These are phyloP conservation scores for Ictalurus punctatus DNA, from an alignment of 2,113 vertebrate species.

Conservation along the genomic window DNA sequence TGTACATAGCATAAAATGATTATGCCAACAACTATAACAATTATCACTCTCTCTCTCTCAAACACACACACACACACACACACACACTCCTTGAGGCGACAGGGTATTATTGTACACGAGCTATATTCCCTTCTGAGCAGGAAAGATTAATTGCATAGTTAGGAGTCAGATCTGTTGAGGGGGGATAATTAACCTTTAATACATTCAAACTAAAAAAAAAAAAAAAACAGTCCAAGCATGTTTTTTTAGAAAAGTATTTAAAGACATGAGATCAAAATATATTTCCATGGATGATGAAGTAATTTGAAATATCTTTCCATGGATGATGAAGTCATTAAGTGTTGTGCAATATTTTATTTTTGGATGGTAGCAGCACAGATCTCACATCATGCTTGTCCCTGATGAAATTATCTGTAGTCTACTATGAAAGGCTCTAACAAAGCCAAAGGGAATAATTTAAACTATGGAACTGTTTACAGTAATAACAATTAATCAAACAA, in stretches of 20 bases:
- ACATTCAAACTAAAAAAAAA: constrained; percentile 34
- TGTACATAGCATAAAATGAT: neutral
- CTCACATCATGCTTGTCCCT: constrained; percentile 4
- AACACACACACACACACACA: neutral
- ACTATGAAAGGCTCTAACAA: neutral
- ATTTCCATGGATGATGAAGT: constrained; percentile 39
- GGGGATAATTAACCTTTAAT: constrained; percentile 55
- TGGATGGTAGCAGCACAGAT: neutral
- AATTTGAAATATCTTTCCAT: neutral
- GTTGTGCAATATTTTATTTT: constrained; percentile 16
- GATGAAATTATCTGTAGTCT: neutral
- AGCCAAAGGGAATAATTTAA: neutral
- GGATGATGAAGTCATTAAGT: constrained; percentile 33
- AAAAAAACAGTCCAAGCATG: constrained; percentile 4
- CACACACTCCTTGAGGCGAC: neutral
- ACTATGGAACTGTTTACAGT: neutral
- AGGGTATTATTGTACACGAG: constrained; percentile 25
- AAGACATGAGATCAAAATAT: constrained; percentile 25
- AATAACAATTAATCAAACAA: constrained; percentile 7
- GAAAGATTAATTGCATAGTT: constrained; percentile 53
- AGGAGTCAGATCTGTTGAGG: constrained; percentile 52
- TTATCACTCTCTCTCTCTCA: neutral
- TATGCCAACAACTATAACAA: constrained; percentile 18
- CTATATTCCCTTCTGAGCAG: constrained; percentile 13
- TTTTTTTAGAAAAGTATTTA: constrained; percentile 32